These are phyloP conservation scores for Elephas maximus DNA, from an alignment of 2,113 vertebrate species.

Conservation along the genomic window DNA sequence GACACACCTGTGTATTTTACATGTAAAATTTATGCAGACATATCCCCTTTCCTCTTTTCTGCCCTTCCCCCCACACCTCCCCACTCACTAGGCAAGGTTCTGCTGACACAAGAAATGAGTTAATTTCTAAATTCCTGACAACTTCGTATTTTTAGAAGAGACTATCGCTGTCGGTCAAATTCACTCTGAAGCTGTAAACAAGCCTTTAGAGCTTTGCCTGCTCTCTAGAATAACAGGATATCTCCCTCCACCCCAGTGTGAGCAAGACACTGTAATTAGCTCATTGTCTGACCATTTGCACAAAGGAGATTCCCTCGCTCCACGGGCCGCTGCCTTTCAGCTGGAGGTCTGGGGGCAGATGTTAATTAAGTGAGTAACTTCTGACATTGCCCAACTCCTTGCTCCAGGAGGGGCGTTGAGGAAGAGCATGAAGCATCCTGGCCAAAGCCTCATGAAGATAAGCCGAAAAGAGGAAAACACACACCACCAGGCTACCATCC, in stretches of 20 bases:
- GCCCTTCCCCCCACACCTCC: no score
- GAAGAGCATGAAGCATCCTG: not conserved
- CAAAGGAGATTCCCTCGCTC: not conserved
- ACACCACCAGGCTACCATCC: not conserved
- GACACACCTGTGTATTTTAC: conserved; percentile 34
- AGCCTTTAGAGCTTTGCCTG: conserved; percentile 67
- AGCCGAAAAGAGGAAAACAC: not conserved
- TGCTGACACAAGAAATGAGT: conserved; percentile 69
- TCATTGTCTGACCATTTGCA: conserved; percentile 62
- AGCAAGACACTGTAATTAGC: conserved; percentile 71
- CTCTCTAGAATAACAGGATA: conserved; percentile 69
- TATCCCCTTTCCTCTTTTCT: not conserved
- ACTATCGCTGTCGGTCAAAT: conserved; percentile 59
- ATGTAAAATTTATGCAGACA: conserved; percentile 47
- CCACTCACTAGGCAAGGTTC: not conserved
- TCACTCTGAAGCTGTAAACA: conserved; percentile 78
- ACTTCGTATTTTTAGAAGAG: conserved; percentile 75
- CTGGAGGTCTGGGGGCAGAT: conserved; percentile 29
- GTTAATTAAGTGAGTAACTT: conserved; percentile 62
- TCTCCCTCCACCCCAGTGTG: conserved; percentile 42
- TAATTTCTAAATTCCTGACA: conserved; percentile 78
- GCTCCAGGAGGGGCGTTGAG: not conserved
- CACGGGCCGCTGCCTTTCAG: not conserved
- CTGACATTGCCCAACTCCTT: not conserved
- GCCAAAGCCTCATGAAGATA: not conserved